Evolutionary conservation across 2,113 vertebrate species (phyloP).

Genomic region (Eptatretus burgeri): DNA sequence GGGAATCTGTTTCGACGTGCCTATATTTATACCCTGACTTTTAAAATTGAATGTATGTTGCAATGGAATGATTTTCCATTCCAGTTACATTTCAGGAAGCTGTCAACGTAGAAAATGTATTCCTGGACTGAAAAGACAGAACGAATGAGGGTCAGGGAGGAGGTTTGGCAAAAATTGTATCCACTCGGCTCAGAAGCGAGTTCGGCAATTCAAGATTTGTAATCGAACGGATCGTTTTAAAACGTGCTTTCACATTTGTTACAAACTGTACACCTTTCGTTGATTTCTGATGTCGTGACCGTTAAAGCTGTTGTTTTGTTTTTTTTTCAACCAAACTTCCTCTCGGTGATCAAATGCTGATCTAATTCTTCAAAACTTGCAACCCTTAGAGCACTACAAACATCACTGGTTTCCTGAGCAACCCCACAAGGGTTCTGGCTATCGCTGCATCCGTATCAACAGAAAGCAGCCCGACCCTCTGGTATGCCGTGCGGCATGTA

Average conservation of each 20-base stretch:
- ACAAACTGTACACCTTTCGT: not conserved
- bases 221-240: not conserved
- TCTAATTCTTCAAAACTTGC: not conserved
- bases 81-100: too few relatives aligned
- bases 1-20: too few relatives aligned
- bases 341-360: not conserved
- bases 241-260: too few relatives aligned
- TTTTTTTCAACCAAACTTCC: not conserved
- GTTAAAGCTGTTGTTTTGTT: not conserved
- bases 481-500: conserved; percentile 26
- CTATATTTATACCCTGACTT: too few relatives aligned
- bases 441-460: conserved; percentile 31
- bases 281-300: not conserved
- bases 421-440: conserved; percentile 26
- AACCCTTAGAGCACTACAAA: conserved; percentile 21
- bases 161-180: too few relatives aligned
- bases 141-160: too few relatives aligned
- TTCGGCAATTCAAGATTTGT: not conserved
- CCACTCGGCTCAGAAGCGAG: not conserved
- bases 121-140: too few relatives aligned
- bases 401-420: conserved; percentile 28
- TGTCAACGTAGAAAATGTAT: too few relatives aligned
- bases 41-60: too few relatives aligned
- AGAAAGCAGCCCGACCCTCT: conserved; percentile 35
- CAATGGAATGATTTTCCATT: too few relatives aligned